phyloP scores from a whole-genome alignment of 2,797 vertebrate genomes.

The Tachyglossus aculeatus region DNA sequence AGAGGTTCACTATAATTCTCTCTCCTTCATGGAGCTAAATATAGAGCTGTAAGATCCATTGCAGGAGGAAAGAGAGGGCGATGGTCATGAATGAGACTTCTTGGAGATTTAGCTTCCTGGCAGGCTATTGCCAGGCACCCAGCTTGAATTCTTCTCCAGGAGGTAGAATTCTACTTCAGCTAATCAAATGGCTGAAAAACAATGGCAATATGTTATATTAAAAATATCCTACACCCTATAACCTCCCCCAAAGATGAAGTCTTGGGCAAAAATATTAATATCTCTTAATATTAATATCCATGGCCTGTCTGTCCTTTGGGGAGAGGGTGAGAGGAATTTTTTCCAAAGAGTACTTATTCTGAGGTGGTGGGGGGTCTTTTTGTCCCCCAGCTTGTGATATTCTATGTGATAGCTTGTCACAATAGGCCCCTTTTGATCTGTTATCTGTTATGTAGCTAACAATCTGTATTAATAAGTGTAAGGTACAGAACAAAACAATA shows the following conservation, averaged over 20 bases:
- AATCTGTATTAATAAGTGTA: not conserved
- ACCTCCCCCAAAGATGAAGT: not conserved
- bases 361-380: not conserved
- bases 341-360: not conserved
- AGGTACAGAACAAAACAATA: not conserved
- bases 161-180: too few relatives aligned
- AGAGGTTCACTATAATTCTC: too few relatives aligned
- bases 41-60: not conserved
- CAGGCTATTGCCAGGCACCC: not conserved
- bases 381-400: not conserved
- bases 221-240: not conserved
- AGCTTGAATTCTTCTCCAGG: too few relatives aligned
- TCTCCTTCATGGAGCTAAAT: constrained; percentile 34
- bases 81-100: not conserved
- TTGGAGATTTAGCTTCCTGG: not conserved
- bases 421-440: not conserved
- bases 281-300: not conserved
- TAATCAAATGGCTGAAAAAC: too few relatives aligned
- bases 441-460: not conserved
- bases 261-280: not conserved
- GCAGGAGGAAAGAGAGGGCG: not conserved
- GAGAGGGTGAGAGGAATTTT: not conserved
- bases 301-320: not conserved
- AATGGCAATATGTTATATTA: not conserved
- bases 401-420: not conserved